Evolutionary conservation across 2,888 invertebrate species (phyloP).

Genomic region (Augiades crinisus): DNA sequence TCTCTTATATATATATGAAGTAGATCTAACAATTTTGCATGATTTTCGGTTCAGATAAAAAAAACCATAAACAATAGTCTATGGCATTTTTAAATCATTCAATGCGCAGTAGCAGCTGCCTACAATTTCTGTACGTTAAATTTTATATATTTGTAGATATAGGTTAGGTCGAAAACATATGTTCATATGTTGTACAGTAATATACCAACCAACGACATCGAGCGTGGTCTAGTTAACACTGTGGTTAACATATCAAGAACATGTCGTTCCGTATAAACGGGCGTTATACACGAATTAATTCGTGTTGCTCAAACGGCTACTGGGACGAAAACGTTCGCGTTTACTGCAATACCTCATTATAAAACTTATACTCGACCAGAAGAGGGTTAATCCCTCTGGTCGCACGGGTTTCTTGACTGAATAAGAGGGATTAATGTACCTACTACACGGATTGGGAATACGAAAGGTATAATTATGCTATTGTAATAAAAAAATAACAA

Average conservation of each 20-base stretch:
- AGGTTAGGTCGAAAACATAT: conserved; percentile 3
- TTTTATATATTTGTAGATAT: background rate
- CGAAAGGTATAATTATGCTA: too few species aligned
- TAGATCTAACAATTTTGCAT: too few species aligned
- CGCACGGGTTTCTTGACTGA: too few species aligned
- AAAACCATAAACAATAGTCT: too few species aligned
- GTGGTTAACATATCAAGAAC: conserved; percentile 24
- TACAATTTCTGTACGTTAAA: background rate
- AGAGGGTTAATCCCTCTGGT: too few species aligned
- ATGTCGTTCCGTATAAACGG: conserved; percentile 25
- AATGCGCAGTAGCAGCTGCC: too few species aligned
- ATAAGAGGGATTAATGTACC: too few species aligned
- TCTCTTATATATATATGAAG: too few species aligned
- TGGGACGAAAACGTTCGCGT: background rate
- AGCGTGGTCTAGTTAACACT: conserved; percentile 24
- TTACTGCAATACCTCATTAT: background rate
- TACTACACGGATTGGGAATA: too few species aligned
- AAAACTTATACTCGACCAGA: background rate
- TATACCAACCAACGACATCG: conserved; percentile 19
- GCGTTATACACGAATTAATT: conserved; percentile 20
- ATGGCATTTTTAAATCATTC: too few species aligned
- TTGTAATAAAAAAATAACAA: too few species aligned
- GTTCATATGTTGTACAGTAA: conserved; percentile 15
- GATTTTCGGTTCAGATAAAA: too few species aligned
- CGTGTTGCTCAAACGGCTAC: conserved; percentile 13